These are phyloP conservation scores for Nephrotoma guestfalica DNA, from an alignment of 2,888 invertebrate genomes.

Conservation along the genomic window DNA sequence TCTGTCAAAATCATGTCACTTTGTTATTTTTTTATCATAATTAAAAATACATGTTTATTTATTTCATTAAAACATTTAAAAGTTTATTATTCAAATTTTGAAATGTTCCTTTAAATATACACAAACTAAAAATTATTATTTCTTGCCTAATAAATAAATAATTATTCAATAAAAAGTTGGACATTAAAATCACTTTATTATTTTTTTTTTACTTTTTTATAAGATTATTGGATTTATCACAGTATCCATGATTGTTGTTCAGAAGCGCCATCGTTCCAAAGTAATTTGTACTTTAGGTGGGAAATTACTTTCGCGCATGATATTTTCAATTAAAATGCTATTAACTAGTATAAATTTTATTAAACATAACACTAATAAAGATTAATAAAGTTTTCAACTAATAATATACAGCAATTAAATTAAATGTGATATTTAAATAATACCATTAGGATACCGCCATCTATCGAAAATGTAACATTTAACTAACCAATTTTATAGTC, in stretches of 20 bases:
- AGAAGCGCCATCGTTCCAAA: neutral
- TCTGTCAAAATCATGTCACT: constrained; percentile 7
- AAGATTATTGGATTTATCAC: constrained; percentile 4
- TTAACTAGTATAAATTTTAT: neutral
- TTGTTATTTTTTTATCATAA: neutral
- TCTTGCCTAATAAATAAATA: neutral
- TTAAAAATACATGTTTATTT: neutral
- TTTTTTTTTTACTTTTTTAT: neutral
- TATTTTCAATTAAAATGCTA: neutral
- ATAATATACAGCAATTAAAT: neutral
- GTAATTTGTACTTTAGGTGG: neutral
- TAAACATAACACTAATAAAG: neutral
- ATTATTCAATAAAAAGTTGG: neutral
- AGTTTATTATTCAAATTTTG: neutral
- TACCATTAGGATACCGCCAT: neutral
- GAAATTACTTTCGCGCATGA: neutral
- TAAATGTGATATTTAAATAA: neutral
- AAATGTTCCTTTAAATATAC: neutral
- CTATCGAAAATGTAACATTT: neutral
- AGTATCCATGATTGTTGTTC: constrained; percentile 1
- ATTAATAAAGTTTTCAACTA: neutral
- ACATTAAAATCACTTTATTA: neutral
- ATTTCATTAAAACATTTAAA: neutral
- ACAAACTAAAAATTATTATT: neutral
- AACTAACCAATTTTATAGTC: neutral